Evolutionary conservation across 2,797 vertebrate species (phyloP).

Genomic region (Diplodus sargus): DNA sequence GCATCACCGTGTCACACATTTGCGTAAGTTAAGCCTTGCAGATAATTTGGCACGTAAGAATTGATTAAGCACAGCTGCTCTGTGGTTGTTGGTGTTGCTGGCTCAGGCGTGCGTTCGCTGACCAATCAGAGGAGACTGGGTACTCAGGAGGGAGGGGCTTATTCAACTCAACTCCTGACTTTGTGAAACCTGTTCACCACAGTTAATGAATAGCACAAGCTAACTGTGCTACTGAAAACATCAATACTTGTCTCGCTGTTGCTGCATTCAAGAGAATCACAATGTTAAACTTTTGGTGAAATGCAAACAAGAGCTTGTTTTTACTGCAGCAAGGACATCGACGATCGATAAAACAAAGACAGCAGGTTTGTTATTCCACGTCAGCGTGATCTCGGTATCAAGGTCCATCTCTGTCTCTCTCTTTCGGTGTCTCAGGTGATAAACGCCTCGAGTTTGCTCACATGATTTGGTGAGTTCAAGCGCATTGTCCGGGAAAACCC

Average conservation of each 20-base stretch:
- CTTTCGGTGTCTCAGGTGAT: not conserved
- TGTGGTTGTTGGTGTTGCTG: too few relatives aligned
- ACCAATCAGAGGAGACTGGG: too few relatives aligned
- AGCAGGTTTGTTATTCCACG: not conserved
- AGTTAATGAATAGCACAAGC: not conserved
- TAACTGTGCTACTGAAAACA: conserved; percentile 8
- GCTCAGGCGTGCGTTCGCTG: too few relatives aligned
- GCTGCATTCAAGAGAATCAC: not conserved
- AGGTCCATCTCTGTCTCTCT: too few relatives aligned
- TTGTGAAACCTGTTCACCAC: not conserved
- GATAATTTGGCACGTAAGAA: too few relatives aligned
- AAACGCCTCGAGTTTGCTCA: not conserved
- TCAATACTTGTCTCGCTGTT: not conserved
- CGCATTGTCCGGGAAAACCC: conserved; percentile 12
- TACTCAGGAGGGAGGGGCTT: too few relatives aligned
- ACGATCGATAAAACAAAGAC: not conserved
- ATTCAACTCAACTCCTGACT: not conserved
- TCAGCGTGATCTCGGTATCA: not conserved
- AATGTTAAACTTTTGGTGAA: not conserved
- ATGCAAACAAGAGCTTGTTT: too few relatives aligned
- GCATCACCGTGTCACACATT: too few relatives aligned
- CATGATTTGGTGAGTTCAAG: not conserved
- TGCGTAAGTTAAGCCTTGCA: too few relatives aligned
- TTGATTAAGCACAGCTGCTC: not conserved
- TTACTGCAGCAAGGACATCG: not conserved